Evolutionary conservation across 1,140 invertebrate species (phyloP), one percentile per base, ranked within the genome.

Genomic region (Lepidurus packardi): DNA sequence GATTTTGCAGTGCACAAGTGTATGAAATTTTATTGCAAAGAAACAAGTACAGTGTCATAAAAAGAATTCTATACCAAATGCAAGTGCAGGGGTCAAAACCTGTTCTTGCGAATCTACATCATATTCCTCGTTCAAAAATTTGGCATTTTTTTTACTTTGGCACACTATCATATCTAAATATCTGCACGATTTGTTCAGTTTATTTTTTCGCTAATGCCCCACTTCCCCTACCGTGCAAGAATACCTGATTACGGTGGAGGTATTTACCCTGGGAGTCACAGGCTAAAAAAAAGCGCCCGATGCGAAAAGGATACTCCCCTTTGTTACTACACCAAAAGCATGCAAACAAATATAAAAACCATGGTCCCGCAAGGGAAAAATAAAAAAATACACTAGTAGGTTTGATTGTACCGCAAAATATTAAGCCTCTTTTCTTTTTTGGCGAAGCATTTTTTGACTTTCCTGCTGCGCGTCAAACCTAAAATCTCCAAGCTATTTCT

Each of bases 321-420:
- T 73, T 24, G 65, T 73, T 73, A 24, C 53, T 65, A 65, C n/a
- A 65, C 13, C 16, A 65, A 9, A 47, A 16, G 45, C 16, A 65
- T 65, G 53, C 53, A 13, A n/a, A 21, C 10, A 47, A 0, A 4
- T 10, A 16, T 11, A 47, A 47, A 47, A 47, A 47, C 10, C 5
- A 65, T 13, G 16, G 21, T 65, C 53, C 8, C 16, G 21, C 21
- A 65, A 47, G 10, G 53, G 16, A 21, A 65, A 13, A n/a, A 65
- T 7, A 9, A n/a, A 65, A 65, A 65, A 65, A 65, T 65, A 16
- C 16, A 65, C 7, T 21, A 65, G 21, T 13, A 65, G 53, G 21
- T 65, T 65, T 65, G 53, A 65, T 65, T 65, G 53, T 65, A 65
- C 53, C 53, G 53, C 53, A 65, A 65, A 21, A 65, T n/a, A 47